A percentile compares a stretch with the other conserved stretches of the same genome.
Conservation (phyloP, 2,888 invertebrate species). For the Calliopum simillimum region DNA sequence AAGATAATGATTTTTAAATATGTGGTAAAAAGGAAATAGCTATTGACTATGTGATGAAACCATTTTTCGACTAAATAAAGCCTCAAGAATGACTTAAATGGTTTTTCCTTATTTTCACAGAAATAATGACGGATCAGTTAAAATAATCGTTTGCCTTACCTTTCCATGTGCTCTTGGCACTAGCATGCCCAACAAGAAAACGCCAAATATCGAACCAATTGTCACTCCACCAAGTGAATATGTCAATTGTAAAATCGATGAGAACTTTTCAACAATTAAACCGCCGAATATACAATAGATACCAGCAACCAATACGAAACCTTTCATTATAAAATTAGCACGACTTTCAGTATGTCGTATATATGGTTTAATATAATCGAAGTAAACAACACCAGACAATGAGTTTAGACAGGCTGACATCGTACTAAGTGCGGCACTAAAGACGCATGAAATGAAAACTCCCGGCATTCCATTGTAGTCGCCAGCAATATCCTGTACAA, state of each 20-base stretch:
- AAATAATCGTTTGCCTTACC: too few relatives aligned
- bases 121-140: too few relatives aligned
- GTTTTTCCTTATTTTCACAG: too few relatives aligned
- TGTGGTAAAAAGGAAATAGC: too few relatives aligned
- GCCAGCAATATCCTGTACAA: conserved; percentile 70
- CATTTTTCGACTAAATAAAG: not conserved
- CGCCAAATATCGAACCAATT: conserved; percentile 74
- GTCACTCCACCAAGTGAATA: conserved; percentile 68
- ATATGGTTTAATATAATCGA: conserved; percentile 70
- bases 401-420: conserved; percentile 72
- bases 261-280: conserved; percentile 65
- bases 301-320: conserved; percentile 68
- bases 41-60: too few relatives aligned
- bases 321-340: conserved; percentile 69
- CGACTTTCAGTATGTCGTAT: conserved; percentile 65
- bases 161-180: conserved; percentile 72
- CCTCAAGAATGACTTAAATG: too few relatives aligned
- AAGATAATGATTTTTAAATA: too few relatives aligned
- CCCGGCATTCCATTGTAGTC: conserved; percentile 71
- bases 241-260: conserved; percentile 69
- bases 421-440: conserved; percentile 73
- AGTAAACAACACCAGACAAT: conserved; percentile 70
- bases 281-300: conserved; percentile 72
- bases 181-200: conserved; percentile 76
- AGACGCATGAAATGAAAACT: conserved; percentile 73